Evolutionary conservation across 2,888 invertebrate genomes (phyloP).

Genomic region (Alloscopus bannaensis): DNA sequence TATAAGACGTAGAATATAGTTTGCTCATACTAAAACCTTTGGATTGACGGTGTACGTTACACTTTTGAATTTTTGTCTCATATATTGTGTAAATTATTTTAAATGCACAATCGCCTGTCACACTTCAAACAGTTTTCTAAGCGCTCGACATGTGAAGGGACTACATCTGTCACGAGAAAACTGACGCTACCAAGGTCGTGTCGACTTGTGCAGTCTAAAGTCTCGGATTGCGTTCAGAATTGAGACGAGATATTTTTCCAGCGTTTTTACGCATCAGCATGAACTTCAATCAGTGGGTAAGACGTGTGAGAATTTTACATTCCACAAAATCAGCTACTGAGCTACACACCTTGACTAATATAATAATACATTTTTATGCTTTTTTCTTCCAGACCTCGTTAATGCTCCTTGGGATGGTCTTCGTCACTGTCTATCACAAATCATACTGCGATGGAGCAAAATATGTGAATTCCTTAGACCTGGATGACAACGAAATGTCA

Average conservation of each 20-base stretch:
- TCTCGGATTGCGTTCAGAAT: no score
- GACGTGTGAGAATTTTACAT: no score
- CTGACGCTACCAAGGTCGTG: no score
- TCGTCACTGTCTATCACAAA: constrained; percentile 26
- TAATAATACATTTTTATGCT: not conserved
- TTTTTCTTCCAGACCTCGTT: constrained; percentile 19
- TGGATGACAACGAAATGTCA: constrained; percentile 46
- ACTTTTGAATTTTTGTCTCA: not conserved
- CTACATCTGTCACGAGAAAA: no score
- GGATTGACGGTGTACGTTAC: not conserved
- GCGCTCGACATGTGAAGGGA: no score
- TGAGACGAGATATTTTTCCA: no score
- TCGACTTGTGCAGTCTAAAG: no score
- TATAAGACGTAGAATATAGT: no score
- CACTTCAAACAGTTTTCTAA: constrained; percentile 7
- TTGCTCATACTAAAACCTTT: no score
- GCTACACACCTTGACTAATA: not conserved
- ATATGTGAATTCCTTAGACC: constrained; percentile 50
- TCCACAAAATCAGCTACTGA: not conserved
- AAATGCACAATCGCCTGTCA: not conserved
- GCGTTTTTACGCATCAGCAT: no score
- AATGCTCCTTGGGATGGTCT: constrained; percentile 5
- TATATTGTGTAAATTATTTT: not conserved
- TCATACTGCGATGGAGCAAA: constrained; percentile 48
- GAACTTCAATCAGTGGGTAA: no score